Conservation (phyloP, 2,113 vertebrate species). For the Percopsis transmontana region DNA sequence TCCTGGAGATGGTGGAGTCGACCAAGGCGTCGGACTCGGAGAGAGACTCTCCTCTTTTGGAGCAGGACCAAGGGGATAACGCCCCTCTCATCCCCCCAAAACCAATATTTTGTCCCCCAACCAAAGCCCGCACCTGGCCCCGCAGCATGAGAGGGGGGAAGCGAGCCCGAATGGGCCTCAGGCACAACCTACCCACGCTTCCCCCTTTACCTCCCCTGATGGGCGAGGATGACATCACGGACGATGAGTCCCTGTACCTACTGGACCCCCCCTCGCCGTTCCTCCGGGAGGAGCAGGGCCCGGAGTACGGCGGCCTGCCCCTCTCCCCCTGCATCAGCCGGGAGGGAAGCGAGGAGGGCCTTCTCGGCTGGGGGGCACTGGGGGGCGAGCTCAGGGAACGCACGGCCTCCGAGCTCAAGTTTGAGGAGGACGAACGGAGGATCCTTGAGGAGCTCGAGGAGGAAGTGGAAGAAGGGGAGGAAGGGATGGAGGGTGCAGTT, state of each 20-base stretch:
- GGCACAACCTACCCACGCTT: constrained; percentile 72
- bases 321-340: constrained; percentile 93
- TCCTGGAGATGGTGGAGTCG: constrained; percentile 66
- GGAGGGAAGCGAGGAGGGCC: constrained; percentile 82
- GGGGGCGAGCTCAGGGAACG: constrained; percentile 81
- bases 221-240: constrained; percentile 71
- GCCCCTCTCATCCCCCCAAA: constrained; percentile 76
- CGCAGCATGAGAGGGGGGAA: constrained; percentile 73
- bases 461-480: constrained; percentile 19
- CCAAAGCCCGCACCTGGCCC: constrained; percentile 81
- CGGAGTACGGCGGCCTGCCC: constrained; percentile 72
- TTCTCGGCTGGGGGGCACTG: constrained; percentile 78
- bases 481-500: constrained; percentile 58
- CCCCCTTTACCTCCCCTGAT: constrained; percentile 76
- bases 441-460: constrained; percentile 87
- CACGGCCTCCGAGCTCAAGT: constrained; percentile 92
- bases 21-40: constrained; percentile 74
- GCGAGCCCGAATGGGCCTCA: constrained; percentile 61
- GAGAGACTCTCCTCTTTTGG: constrained; percentile 75
- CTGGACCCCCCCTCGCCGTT: constrained; percentile 80
- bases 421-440: constrained; percentile 93
- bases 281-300: constrained; percentile 68
- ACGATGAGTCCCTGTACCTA: constrained; percentile 78
- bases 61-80: constrained; percentile 73
- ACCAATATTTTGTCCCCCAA: constrained; percentile 79